Base-by-base conservation (phyloP, 2,797 vertebrate genomes). In the Pipistrellus kuhlii region DNA sequence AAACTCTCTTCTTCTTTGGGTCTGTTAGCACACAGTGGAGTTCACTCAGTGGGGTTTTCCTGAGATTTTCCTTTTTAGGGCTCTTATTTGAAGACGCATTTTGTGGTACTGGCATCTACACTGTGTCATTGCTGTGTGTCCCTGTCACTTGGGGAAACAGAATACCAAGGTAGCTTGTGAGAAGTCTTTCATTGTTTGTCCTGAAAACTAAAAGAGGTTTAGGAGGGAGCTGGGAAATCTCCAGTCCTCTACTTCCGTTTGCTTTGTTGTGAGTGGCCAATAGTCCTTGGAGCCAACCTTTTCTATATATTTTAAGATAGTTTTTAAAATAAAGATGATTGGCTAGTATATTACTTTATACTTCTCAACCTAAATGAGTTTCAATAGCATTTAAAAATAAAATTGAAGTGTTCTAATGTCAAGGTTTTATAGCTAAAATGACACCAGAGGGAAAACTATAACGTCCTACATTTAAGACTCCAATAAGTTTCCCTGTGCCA, bases 391-490 rank as follows among this genome's bases (percentile, higher is more conserved):
- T 88, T 92, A 35, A 77, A 91, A 90, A 76, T 23, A 76, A 55
- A 25, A 85, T 72, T 82, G 20, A 82, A 25, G 6, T 44, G 71
- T 85, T 86, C n/a, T 82, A 0, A 78, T 95, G 92, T 41, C 25
- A 71, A 55, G 20, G 55, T 66, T 76, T 90, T 93, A n/a, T 75
- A 75, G 11, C 44, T 64, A 64, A 71, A 83, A 12, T 23, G 46
- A 73, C 97, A 77, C 94, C 96, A 98, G 97, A 71, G 97, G 97
- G 97, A 98, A 98, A 84, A 87, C 76, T 93, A 0, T 83, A 10
- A 44, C 68, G 41, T 53, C 8, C 38, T 66, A 5, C n/a, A 6
- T 32, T 53, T 55, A 51, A 73, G 68, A 66, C 7, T 68, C 44
- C 12, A 5, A 13, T 17, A 30, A n/a, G 30, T 25, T 41, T 66